Conservation (phyloP, 2,888 invertebrate genomes). For the Pediacus dermestoides region DNA sequence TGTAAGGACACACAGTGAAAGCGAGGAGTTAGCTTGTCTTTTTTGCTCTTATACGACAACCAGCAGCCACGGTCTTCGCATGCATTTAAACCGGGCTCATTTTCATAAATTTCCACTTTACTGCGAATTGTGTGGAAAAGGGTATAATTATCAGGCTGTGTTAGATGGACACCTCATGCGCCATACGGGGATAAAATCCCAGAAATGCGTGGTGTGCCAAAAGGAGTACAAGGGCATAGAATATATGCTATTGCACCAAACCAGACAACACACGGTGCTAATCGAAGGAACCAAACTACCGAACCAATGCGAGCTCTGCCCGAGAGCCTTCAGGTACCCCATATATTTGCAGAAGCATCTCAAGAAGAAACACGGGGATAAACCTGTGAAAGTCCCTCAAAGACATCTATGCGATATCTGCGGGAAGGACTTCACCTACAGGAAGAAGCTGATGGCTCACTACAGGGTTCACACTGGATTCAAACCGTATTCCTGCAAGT, state of each 20-base stretch:
- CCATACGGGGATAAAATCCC: conserved; percentile 47
- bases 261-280: conserved; percentile 38
- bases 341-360: conserved; percentile 50
- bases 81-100: conserved; percentile 31
- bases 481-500: conserved; percentile 32
- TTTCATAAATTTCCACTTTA: conserved; percentile 45
- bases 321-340: conserved; percentile 37
- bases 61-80: conserved; percentile 32
- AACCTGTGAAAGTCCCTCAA: conserved; percentile 28
- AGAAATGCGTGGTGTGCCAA: conserved; percentile 50
- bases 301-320: conserved; percentile 41
- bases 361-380: conserved; percentile 37
- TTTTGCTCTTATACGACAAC: conserved; percentile 29
- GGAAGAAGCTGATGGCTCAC: conserved; percentile 35
- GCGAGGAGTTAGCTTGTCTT: conserved; percentile 35
- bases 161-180: conserved; percentile 47
- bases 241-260: conserved; percentile 37
- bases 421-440: conserved; percentile 34
- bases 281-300: conserved; percentile 48
- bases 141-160: conserved; percentile 50
- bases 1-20: too few relatives aligned
- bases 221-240: conserved; percentile 43
- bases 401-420: conserved; percentile 39
- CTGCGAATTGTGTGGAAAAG: conserved; percentile 52
- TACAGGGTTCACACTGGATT: conserved; percentile 32